Evolutionary conservation across 2,797 vertebrate genomes (phyloP).

Genomic region (Notoglanidium macrostoma): DNA sequence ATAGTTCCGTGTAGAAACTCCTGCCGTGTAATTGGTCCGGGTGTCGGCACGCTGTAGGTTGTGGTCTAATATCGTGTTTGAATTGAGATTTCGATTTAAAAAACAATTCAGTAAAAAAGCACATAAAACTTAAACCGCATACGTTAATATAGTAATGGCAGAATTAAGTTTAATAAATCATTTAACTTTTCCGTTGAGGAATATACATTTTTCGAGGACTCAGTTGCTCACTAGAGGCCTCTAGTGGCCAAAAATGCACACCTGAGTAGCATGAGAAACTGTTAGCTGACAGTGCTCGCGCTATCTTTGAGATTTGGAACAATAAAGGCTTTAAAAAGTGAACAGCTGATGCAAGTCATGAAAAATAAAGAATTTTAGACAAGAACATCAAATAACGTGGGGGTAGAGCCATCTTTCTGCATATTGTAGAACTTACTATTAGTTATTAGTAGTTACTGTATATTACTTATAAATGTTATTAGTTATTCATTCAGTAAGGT

Average conservation of each 20-base stretch:
- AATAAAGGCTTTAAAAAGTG: not conserved
- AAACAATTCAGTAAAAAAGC: not conserved
- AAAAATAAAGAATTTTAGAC: not conserved
- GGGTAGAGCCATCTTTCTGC: not conserved
- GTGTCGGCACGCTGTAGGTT: not conserved
- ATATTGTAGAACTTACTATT: not conserved
- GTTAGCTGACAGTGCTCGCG: not conserved
- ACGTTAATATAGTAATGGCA: not conserved
- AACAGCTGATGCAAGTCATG: not conserved
- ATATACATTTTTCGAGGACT: not conserved
- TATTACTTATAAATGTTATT: not conserved
- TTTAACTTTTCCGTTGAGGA: not conserved
- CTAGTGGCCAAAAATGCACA: not conserved
- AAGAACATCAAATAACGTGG: not conserved
- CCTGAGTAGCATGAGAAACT: not conserved
- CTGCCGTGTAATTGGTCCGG: not conserved
- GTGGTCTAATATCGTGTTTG: not conserved
- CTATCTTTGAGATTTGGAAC: not conserved
- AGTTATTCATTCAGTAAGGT: not conserved
- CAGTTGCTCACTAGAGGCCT: not conserved
- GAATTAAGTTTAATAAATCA: not conserved
- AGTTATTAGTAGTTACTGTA: too few relatives aligned
- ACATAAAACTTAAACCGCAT: not conserved
- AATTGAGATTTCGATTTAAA: not conserved
- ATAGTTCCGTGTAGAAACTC: conserved; percentile 62